phyloP scores from a whole-genome alignment of 2,888 invertebrate genomes.

The Escarpia spicata region DNA sequence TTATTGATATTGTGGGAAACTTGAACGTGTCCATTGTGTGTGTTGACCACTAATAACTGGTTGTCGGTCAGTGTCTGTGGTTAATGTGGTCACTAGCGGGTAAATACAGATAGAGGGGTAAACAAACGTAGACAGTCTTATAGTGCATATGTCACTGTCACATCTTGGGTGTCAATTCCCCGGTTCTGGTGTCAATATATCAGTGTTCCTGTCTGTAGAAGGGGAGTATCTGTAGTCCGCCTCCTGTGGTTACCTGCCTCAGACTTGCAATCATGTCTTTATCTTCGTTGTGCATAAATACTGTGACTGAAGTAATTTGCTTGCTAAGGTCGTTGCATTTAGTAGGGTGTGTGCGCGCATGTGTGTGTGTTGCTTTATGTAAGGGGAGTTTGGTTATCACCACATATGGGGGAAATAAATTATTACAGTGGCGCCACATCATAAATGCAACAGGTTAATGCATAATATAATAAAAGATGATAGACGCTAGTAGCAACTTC shows the following conservation, averaged over 20 bases:
- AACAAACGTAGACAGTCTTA: background rate
- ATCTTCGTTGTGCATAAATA: background rate
- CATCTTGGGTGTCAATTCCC: background rate
- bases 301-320: background rate
- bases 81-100: background rate
- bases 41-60: background rate
- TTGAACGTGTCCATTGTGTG: background rate
- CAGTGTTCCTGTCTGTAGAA: background rate
- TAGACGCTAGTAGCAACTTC: too few species aligned
- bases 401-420: too few species aligned
- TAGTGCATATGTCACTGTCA: background rate
- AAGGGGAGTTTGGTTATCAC: too few species aligned
- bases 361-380: background rate
- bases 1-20: slow-evolving; percentile 4
- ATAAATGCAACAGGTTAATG: too few species aligned
- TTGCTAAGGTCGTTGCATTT: background rate
- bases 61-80: background rate
- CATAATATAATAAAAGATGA: too few species aligned
- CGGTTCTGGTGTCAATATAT: background rate
- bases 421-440: too few species aligned
- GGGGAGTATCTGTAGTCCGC: background rate
- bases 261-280: background rate
- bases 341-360: background rate
- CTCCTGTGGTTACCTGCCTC: background rate
- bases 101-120: background rate